Conservation (phyloP, 2,113 vertebrate species). For the Sigmodon hispidus region DNA sequence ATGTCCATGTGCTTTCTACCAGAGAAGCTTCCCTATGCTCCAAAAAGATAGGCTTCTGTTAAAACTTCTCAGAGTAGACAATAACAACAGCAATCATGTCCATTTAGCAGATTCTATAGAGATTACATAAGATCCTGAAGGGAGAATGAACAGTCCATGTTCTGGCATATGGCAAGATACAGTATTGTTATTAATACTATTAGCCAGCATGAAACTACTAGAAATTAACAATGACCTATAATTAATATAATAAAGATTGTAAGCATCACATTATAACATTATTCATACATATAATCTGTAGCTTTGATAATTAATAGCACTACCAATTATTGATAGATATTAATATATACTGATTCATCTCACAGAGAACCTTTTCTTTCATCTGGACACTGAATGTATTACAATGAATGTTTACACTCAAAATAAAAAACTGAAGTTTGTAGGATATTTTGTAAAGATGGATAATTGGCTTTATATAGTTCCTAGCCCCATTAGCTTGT, state of each 20-base stretch:
- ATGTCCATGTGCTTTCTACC: background rate
- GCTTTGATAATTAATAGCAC: background rate
- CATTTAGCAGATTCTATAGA: background rate
- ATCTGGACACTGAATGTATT: background rate
- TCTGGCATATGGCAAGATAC: background rate
- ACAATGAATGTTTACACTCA: background rate
- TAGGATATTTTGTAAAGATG: background rate
- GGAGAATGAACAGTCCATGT: background rate
- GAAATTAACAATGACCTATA: background rate
- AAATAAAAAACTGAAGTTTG: background rate
- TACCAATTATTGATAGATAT: background rate
- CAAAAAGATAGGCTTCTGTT: background rate
- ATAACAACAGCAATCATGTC: background rate
- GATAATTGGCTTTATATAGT: background rate
- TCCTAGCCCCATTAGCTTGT: background rate
- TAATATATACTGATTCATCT: background rate
- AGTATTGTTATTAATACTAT: background rate
- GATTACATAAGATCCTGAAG: background rate
- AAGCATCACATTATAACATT: background rate
- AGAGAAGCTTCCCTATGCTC: background rate
- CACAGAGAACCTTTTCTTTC: background rate
- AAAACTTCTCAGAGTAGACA: background rate
- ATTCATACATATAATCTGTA: background rate
- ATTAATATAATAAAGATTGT: conserved; percentile 9
- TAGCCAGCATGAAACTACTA: background rate